These are phyloP conservation scores for Eilema griseolum DNA, from an alignment of 2,888 invertebrate species.

Conservation along the genomic window DNA sequence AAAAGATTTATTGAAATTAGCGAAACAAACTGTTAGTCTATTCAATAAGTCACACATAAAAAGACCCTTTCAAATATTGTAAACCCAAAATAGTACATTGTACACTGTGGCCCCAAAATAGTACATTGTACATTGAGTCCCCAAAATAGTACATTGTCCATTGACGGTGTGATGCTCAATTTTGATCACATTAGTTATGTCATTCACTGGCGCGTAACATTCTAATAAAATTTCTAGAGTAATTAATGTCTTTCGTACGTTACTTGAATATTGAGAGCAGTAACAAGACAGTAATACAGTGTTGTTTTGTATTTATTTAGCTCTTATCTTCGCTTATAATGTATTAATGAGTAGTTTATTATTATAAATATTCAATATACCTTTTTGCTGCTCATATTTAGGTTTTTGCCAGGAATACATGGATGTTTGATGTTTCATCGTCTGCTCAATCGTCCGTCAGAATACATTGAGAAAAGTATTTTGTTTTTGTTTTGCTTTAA, in stretches of 20 bases:
- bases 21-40: conserved; percentile 21
- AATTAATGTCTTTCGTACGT: conserved; percentile 4
- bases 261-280: background rate
- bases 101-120: conserved; percentile 19
- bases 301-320: background rate
- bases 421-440: no score
- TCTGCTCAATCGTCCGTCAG: no score
- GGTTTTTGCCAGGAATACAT: no score
- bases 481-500: no score
- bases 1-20: conserved; percentile 37
- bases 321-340: background rate
- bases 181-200: conserved; percentile 15
- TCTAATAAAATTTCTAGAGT: background rate
- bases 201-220: conserved; percentile 5
- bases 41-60: conserved; percentile 23
- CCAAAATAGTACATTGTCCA: conserved; percentile 24
- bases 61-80: conserved; percentile 11
- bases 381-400: no score
- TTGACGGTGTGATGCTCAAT: conserved; percentile 20
- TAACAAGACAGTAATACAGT: background rate
- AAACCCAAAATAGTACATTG: conserved; percentile 18
- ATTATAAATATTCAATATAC: background rate
- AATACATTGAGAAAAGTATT: no score
- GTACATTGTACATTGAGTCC: conserved; percentile 23
- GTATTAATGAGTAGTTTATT: background rate